Conservation (phyloP, 2,113 vertebrate genomes). For the Leucosticte australis region DNA sequence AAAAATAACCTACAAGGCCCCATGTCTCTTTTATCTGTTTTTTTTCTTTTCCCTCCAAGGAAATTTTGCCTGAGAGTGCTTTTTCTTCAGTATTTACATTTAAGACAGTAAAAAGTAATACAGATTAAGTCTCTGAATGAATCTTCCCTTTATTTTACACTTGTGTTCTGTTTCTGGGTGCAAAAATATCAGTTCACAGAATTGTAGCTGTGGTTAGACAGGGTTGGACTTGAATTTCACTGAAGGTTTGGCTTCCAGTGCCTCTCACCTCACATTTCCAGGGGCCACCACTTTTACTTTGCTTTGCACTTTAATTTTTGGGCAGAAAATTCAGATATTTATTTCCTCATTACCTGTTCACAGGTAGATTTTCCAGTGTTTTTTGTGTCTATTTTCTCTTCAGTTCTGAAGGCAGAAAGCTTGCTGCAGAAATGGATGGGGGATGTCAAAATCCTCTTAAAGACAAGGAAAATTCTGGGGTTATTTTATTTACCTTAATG, state of each 20-base stretch:
- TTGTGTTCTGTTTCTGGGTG: not conserved
- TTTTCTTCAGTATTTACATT: not conserved
- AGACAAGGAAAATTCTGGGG: not conserved
- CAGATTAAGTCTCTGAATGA: not conserved
- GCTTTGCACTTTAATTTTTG: not conserved
- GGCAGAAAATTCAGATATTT: not conserved
- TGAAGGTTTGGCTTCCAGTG: not conserved
- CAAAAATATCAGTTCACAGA: not conserved
- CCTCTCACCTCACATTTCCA: not conserved
- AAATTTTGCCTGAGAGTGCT: not conserved
- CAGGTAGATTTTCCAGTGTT: not conserved
- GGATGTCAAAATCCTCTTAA: not conserved
- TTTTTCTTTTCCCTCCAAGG: rapidly evolving
- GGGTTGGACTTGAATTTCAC: not conserved
- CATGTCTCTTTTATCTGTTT: not conserved
- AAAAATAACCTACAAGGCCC: not conserved
- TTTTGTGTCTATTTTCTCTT: not conserved
- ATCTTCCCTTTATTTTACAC: not conserved
- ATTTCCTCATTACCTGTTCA: not conserved
- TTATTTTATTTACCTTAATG: not conserved
- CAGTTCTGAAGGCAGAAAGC: not conserved
- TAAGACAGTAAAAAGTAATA: not conserved
- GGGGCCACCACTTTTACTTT: not conserved
- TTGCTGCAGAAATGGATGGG: not conserved
- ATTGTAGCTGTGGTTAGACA: not conserved